Evolutionary conservation across 1,140 invertebrate genomes (phyloP).

Genomic region (Atta texana): DNA sequence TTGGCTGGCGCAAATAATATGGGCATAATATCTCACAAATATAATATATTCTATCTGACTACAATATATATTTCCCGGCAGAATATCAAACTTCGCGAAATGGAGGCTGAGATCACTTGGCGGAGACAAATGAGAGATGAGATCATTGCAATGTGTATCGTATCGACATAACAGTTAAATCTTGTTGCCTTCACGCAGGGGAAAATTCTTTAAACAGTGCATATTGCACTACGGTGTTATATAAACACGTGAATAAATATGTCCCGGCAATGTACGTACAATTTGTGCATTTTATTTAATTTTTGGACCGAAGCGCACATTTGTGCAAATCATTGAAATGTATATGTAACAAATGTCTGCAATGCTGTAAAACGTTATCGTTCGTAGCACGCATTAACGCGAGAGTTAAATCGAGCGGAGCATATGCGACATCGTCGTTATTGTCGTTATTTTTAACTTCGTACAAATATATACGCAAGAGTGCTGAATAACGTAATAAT

Average conservation of each 20-base stretch:
- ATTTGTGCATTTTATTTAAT: conserved; percentile 43
- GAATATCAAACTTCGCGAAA: conserved; percentile 68
- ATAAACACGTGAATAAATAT: conserved; percentile 4
- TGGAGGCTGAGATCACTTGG: conserved; percentile 7
- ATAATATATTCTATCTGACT: conserved; percentile 68
- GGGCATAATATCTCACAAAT: conserved; percentile 62
- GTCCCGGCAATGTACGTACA: background rate
- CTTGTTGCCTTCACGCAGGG: background rate
- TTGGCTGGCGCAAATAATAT: conserved; percentile 60
- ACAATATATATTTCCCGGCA: conserved; percentile 65
- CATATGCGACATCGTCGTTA: conserved; percentile 44
- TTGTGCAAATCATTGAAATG: conserved; percentile 47
- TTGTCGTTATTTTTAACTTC: conserved; percentile 52
- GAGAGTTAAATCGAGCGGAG: conserved; percentile 51
- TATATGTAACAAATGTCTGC: conserved; percentile 37
- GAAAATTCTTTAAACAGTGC: background rate
- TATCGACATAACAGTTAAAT: conserved; percentile 61
- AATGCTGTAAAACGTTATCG: conserved; percentile 53
- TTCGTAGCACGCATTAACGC: conserved; percentile 35
- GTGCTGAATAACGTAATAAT: conserved; percentile 27
- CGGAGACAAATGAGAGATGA: conserved; percentile 51
- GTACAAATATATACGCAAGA: background rate
- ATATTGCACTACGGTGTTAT: background rate
- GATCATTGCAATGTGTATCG: conserved; percentile 10
- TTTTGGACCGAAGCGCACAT: conserved; percentile 30